phyloP scores from a whole-genome alignment of 35 echinoderm and acorn worm genomes.

The Apostichopus parvimensis region DNA sequence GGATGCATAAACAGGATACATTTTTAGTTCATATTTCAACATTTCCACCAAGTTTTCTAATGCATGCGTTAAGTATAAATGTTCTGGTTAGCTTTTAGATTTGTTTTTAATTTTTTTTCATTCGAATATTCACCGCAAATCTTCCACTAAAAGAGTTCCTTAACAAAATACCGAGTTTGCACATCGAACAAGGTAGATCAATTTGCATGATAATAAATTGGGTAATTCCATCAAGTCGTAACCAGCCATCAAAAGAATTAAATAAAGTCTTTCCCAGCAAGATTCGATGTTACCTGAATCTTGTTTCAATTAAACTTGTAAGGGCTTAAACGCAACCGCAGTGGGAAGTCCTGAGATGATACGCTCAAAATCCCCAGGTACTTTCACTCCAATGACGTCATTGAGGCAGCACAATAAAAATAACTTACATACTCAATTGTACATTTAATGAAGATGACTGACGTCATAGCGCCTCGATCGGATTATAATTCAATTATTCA shows the following conservation, averaged over 20 bases:
- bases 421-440: conserved; percentile 5
- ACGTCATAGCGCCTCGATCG: conserved; percentile 9
- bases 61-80: neutral
- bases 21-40: neutral
- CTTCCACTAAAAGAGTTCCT: neutral
- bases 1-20: neutral
- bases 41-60: neutral
- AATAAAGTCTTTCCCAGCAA: neutral
- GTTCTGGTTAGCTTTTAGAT: neutral
- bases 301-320: conserved; percentile 32
- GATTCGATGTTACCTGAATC: conserved; percentile 32
- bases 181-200: neutral
- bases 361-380: conserved; percentile 7
- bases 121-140: too few species aligned
- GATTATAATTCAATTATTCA: conserved; percentile 20
- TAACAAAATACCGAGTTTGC: too few species aligned
- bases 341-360: neutral
- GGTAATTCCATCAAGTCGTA: neutral
- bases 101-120: neutral
- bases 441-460: conserved; percentile 19
- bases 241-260: neutral
- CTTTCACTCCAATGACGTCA: conserved; percentile 22
- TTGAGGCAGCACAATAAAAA: conserved; percentile 24
- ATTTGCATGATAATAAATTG: neutral
- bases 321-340: conserved; percentile 12